phyloP scores from a whole-genome alignment of 2,888 invertebrate species.

The Macrosiphum euphorbiae region DNA sequence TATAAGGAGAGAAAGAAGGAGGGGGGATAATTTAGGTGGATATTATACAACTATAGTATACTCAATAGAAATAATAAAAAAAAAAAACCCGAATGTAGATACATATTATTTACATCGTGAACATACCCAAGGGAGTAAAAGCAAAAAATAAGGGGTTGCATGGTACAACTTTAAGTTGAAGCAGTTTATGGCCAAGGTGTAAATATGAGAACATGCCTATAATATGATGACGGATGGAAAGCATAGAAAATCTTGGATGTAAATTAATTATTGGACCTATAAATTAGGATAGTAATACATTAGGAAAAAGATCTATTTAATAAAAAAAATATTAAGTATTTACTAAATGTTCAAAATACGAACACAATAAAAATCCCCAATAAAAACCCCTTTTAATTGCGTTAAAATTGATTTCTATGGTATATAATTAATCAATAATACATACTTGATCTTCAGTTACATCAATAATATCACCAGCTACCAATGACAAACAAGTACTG shows the following conservation, averaged over 20 bases:
- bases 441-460: slow-evolving; percentile 74
- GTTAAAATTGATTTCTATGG: neutral
- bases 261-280: neutral
- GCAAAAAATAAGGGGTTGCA: neutral
- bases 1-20: too few species aligned
- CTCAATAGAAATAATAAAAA: too few species aligned
- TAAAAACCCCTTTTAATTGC: neutral
- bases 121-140: neutral
- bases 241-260: neutral
- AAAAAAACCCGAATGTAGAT: too few species aligned
- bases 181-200: neutral
- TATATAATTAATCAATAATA: slow-evolving; percentile 13
- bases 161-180: neutral
- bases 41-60: too few species aligned
- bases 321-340: neutral
- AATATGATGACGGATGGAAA: neutral
- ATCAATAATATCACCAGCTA: slow-evolving; percentile 75
- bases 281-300: neutral
- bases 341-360: neutral
- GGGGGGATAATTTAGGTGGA: neutral
- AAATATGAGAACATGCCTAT: neutral
- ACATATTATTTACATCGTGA: too few species aligned
- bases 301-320: neutral
- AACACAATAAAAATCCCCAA: neutral
- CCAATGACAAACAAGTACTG: slow-evolving; percentile 75